These are phyloP conservation scores for Orchesellides sinensis DNA, from an alignment of 2,888 invertebrate genomes.

Conservation along the genomic window DNA sequence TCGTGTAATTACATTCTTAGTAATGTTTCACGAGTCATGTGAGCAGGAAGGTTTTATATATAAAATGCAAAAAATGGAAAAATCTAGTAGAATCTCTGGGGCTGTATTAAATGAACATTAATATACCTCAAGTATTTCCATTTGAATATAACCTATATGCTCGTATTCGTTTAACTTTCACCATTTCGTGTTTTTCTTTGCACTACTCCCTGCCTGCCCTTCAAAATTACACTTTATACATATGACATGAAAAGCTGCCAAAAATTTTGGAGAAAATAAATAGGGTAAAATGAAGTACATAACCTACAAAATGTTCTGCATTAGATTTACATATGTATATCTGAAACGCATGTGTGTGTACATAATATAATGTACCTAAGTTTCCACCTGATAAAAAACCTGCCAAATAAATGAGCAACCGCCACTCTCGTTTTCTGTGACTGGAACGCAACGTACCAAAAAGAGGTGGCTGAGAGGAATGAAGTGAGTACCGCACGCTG, in stretches of 20 bases:
- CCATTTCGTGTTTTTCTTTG: background rate
- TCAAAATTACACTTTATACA: constrained; percentile 23
- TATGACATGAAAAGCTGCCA: constrained; percentile 52
- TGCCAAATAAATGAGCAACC: background rate
- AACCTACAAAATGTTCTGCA: constrained; percentile 11
- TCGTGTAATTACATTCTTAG: constrained; percentile 45
- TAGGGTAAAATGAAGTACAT: constrained; percentile 2
- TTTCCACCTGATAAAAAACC: too few relatives aligned
- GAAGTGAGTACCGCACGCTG: background rate
- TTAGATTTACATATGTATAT: background rate
- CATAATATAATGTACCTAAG: background rate
- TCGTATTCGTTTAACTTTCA: constrained; percentile 18
- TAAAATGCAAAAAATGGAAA: too few relatives aligned
- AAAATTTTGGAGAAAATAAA: constrained; percentile 32
- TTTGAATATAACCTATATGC: too few relatives aligned
- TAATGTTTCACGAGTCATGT: constrained; percentile 32
- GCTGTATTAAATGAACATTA: too few relatives aligned
- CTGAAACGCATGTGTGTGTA: background rate
- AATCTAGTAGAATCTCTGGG: too few relatives aligned
- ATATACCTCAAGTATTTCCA: too few relatives aligned
- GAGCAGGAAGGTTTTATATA: background rate
- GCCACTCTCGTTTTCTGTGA: constrained; percentile 15
- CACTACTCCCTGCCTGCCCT: constrained; percentile 5
- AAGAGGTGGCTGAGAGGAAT: constrained; percentile 40
- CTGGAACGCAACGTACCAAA: constrained; percentile 34